Conservation (phyloP, 2,797 vertebrate species). For the Siniperca obscura region DNA sequence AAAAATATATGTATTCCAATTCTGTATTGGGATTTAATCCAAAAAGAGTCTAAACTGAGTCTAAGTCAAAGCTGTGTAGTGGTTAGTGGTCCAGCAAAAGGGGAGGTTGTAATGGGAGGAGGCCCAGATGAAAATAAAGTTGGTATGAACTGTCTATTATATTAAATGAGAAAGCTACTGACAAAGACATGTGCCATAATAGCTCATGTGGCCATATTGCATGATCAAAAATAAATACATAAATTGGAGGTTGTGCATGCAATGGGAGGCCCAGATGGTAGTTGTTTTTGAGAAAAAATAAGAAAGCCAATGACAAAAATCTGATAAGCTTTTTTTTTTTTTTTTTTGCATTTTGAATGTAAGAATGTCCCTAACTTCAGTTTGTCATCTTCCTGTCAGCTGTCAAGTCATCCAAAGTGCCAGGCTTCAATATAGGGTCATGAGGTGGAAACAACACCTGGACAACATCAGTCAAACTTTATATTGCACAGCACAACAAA, state of each 20-base stretch:
- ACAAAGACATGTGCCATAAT: background rate
- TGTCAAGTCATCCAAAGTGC: background rate
- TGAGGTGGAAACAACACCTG: background rate
- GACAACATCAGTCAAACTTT: background rate
- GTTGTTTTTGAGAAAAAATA: background rate
- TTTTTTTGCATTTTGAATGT: background rate
- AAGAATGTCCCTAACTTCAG: background rate
- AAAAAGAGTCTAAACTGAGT: background rate
- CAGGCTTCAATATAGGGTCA: background rate
- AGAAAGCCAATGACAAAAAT: background rate
- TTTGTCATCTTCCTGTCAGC: background rate
- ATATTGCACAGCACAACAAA: background rate
- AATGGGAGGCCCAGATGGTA: background rate
- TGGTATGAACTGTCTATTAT: background rate
- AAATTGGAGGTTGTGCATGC: background rate
- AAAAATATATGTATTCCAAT: background rate
- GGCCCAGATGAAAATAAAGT: background rate
- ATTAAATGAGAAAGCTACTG: background rate
- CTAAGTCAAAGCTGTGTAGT: background rate
- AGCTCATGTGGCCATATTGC: background rate
- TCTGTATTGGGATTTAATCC: background rate
- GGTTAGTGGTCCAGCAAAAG: background rate
- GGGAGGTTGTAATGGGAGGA: background rate
- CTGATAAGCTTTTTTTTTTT: no score
- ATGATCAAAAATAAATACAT: background rate